Conservation (phyloP, 1,140 invertebrate species). For the Armadillidium nasatum region DNA sequence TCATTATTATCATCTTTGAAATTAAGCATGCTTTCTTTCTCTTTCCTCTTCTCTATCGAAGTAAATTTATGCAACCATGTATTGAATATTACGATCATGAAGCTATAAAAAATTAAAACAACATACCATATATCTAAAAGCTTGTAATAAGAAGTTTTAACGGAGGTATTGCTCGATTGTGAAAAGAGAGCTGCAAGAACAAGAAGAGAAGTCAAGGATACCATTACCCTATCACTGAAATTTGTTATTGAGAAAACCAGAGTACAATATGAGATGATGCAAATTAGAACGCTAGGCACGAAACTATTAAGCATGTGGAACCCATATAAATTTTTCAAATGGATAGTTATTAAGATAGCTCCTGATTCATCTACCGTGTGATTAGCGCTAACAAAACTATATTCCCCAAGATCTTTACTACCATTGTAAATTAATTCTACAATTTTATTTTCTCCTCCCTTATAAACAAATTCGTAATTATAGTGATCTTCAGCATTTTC, state of each 20-base stretch:
- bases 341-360: neutral
- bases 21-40: too few species aligned
- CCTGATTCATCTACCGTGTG: too few species aligned
- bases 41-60: too few species aligned
- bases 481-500: neutral
- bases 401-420: neutral
- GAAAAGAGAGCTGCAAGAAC: slow-evolving; percentile 20
- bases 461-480: neutral
- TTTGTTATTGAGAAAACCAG: neutral
- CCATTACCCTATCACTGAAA: slow-evolving; percentile 24
- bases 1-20: too few species aligned
- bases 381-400: too few species aligned
- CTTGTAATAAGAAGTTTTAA: slow-evolving; percentile 18
- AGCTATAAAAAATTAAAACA: neutral
- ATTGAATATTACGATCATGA: slow-evolving; percentile 8
- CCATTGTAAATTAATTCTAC: neutral
- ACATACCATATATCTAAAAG: slow-evolving; percentile 26
- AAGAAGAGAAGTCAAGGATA: slow-evolving; percentile 15
- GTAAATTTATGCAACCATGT: neutral
- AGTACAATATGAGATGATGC: slow-evolving; percentile 10
- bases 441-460: too few species aligned
- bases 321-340: slow-evolving; percentile 13
- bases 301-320: slow-evolving; percentile 26
- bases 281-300: slow-evolving; percentile 14
- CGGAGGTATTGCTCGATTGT: slow-evolving; percentile 19